phyloP scores from a whole-genome alignment of 2,113 vertebrate species.

The Rhabdornis inornatus region DNA sequence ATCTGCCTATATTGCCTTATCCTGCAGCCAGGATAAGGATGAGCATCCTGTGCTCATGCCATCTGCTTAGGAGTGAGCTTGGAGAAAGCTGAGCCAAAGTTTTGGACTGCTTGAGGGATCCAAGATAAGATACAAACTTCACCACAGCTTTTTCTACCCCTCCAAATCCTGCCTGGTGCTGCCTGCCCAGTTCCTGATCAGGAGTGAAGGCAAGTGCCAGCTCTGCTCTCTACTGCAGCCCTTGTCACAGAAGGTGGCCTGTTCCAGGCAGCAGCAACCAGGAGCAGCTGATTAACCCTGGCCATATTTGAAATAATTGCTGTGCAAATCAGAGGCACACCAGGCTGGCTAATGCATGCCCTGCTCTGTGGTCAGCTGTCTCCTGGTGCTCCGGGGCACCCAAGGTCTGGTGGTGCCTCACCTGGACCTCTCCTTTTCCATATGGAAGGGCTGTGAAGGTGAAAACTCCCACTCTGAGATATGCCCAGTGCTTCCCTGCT shows the following conservation, averaged over 20 bases:
- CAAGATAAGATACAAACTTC: background rate
- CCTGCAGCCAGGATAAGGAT: background rate
- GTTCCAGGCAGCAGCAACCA: background rate
- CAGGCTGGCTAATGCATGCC: background rate
- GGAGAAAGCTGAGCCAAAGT: background rate
- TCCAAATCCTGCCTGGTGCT: background rate
- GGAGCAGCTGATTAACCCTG: background rate
- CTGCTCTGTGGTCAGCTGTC: rapidly evolving
- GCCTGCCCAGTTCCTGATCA: background rate
- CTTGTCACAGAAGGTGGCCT: background rate
- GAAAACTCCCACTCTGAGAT: background rate
- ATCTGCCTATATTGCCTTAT: background rate
- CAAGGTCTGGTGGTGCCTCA: background rate
- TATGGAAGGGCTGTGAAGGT: background rate
- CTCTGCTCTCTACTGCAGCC: background rate
- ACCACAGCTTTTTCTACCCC: background rate
- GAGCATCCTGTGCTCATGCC: background rate
- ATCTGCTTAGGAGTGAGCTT: background rate
- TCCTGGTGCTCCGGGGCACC: background rate
- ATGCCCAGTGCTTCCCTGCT: background rate
- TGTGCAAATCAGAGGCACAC: background rate
- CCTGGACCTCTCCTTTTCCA: background rate
- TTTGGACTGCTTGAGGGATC: background rate
- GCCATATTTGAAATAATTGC: background rate
- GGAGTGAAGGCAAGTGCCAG: background rate